Percentiles rank a stretch among this genome's conserved stretches.
phyloP scores from a whole-genome alignment of 2,797 vertebrate species.

The Falco novaeseelandiae region DNA sequence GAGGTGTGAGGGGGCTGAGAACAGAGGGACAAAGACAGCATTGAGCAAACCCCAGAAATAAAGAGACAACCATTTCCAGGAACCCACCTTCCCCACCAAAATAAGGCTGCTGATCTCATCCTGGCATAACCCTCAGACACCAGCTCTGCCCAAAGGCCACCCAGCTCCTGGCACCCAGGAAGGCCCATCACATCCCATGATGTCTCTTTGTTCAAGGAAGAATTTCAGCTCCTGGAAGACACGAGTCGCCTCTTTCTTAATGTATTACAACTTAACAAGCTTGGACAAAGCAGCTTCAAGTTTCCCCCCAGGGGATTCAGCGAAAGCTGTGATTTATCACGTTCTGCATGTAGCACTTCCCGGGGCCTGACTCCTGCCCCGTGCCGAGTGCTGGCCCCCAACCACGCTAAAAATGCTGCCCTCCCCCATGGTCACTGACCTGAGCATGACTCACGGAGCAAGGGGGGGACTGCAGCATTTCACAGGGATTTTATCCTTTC shows the following conservation, averaged over 20 bases:
- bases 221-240: not conserved
- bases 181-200: not conserved
- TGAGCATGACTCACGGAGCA: not conserved
- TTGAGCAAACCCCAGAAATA: not conserved
- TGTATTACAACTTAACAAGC: not conserved
- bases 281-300: not conserved
- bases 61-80: not conserved
- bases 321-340: not conserved
- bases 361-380: not conserved
- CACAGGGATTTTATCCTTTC: not conserved
- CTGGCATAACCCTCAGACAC: not conserved
- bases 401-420: not conserved
- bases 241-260: not conserved
- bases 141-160: not conserved
- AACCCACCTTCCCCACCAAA: not conserved
- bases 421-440: not conserved
- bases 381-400: rapidly evolving
- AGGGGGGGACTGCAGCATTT: not conserved
- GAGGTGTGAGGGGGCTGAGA: not conserved
- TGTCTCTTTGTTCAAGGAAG: not conserved
- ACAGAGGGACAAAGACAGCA: not conserved
- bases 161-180: not conserved
- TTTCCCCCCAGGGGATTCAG: not conserved
- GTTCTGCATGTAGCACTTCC: not conserved
- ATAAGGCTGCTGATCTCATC: not conserved